These are phyloP conservation scores for Geococcyx californianus DNA, from an alignment of 2,113 vertebrate genomes.

Conservation along the genomic window DNA sequence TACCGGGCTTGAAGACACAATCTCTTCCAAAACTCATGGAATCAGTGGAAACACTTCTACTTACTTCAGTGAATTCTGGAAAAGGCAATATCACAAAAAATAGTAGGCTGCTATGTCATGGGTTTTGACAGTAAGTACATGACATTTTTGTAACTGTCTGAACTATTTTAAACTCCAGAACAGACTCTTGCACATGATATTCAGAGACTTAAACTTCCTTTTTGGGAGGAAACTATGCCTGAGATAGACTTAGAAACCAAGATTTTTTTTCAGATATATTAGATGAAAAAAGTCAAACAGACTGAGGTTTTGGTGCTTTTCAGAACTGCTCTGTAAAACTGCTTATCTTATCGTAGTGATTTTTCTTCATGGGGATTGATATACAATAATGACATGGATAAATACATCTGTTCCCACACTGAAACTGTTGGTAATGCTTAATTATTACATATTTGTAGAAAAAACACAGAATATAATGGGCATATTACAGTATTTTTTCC, in stretches of 20 bases:
- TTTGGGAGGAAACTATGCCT: background rate
- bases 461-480: background rate
- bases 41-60: slow-evolving; percentile 4
- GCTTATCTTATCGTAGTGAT: background rate
- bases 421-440: slow-evolving; percentile 23
- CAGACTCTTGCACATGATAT: background rate
- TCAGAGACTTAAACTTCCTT: background rate
- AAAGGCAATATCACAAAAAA: background rate
- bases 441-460: background rate
- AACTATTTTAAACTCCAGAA: slow-evolving; percentile 12
- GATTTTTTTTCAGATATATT: background rate
- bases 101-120: background rate
- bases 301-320: background rate
- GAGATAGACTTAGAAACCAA: background rate
- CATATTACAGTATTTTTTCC: background rate
- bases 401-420: slow-evolving; percentile 35
- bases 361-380: background rate
- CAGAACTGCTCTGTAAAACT: background rate
- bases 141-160: background rate
- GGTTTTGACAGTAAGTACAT: background rate
- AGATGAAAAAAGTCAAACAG: background rate
- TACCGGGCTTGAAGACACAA: background rate
- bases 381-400: background rate
- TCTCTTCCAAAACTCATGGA: slow-evolving; percentile 26
- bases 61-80: slow-evolving; percentile 14